Base-by-base conservation (phyloP, 2,797 vertebrate genomes). In the Sebastes itinus region DNA sequence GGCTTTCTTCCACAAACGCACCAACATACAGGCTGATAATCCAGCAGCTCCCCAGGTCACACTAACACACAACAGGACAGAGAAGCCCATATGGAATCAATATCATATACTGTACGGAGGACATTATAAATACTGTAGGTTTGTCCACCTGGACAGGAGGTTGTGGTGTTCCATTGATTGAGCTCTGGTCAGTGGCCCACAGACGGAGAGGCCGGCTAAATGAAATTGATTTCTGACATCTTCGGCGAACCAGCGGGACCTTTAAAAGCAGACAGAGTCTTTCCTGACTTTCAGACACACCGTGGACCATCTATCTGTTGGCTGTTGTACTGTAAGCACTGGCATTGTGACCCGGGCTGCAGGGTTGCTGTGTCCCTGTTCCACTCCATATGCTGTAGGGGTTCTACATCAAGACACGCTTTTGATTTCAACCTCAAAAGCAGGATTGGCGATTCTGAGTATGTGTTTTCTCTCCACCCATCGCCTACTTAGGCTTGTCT, bases 21-120 rank as follows among this genome's bases (percentile, higher is more conserved):
- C 10, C 25, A 32, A 28, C 67, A 64, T n/a, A 30, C 32, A 28
- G 7, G 8, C 27, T 13, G 18, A 54, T 72, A 49, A 35, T 58
- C 33, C 18, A 30, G 22, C 42, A 25, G 46, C 58, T 76, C 27
- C 49, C 28, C 23, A 13, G 46, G 23, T 70, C 33, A 46, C 46
- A 62, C 23, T 25, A 56, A 33, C 32, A 56, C 46, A 20, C 20
- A 55, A 11, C 23, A 68, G 25, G 28, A 22, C 22, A 10, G 3
- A 62, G 22, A 32, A 70, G 20, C 22, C 61, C 5, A 28, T 83
- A 61, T 83, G 55, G 69, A 85, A 84, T 87, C 77, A 78, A 78
- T 82, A 73, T 14, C 46, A 16, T 62, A 67, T 71, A 78, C 27
- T 74, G 72, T 64, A 14, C 5, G 5, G 22, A 33, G 20, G 56